These are phyloP conservation scores for Periophthalmus magnuspinnatus DNA, from an alignment of 2,797 vertebrate genomes.

Conservation along the genomic window DNA sequence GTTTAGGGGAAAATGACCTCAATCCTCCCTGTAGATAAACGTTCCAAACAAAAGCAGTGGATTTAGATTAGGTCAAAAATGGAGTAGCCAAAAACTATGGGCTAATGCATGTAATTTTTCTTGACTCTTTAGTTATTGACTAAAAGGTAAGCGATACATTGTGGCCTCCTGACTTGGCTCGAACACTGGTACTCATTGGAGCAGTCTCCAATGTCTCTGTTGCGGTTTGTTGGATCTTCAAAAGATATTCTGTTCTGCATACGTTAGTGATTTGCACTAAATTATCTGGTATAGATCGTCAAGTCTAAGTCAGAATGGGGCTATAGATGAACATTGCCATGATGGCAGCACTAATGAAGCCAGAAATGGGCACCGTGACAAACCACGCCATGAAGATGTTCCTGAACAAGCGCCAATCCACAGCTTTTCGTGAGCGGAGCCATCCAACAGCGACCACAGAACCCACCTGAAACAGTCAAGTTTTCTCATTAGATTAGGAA, in stretches of 20 bases:
- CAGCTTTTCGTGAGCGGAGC: slow-evolving; percentile 92
- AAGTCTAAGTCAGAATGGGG: background rate
- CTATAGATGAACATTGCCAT: slow-evolving; percentile 88
- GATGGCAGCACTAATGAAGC: slow-evolving; percentile 92
- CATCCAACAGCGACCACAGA: slow-evolving; percentile 96
- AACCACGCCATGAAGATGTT: slow-evolving; percentile 99
- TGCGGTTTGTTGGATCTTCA: no score
- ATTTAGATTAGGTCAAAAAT: slow-evolving; percentile 44
- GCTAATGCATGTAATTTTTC: no score
- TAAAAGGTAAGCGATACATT: no score
- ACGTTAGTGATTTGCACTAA: background rate
- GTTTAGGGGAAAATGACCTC: slow-evolving; percentile 47
- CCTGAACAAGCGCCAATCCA: slow-evolving; percentile 97
- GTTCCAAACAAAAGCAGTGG: slow-evolving; percentile 43
- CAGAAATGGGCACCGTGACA: slow-evolving; percentile 95
- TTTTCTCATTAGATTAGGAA: background rate
- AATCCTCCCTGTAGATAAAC: slow-evolving; percentile 46
- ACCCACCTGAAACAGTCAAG: slow-evolving; percentile 82
- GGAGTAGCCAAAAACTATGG: slow-evolving; percentile 59
- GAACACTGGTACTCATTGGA: no score
- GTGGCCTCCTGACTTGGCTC: no score
- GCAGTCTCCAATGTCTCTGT: no score
- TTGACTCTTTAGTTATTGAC: no score
- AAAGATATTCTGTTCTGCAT: background rate
- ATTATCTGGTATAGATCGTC: no score